Evolutionary conservation across 2,888 invertebrate genomes (phyloP), one percentile per base, ranked within the genome.

Genomic region (Notodromas monacha): DNA sequence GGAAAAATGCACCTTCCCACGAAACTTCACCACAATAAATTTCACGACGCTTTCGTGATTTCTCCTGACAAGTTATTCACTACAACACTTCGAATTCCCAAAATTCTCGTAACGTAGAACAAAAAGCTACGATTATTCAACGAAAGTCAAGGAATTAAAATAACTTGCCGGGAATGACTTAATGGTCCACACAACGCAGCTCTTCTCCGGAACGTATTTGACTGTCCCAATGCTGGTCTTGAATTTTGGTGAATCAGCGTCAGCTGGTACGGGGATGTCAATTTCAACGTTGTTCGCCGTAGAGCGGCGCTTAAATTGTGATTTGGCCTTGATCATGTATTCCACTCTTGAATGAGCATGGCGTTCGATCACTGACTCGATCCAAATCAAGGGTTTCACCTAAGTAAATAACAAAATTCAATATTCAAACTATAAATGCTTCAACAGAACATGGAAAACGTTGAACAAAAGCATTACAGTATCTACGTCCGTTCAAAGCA

Each of bases 221-320:
- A 84, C 89, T 48, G 74, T 77, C 26, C 92, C 92, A 39, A 86
- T 74, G 1, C 84, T 79, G 0, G 86, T 84, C 48, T 86, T 89
- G 49, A 92, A 92, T 52, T 89, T 89, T 0, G 92, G 92, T 2
- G 89, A 81, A 49, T 92, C 89, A 1, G 89, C 92, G 57, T 96
- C 92, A 32, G 69, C 70, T 14, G 84, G 84, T 28, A 84, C 84
- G 1, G 84, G 81, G 43, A 86, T 79, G 15, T 81, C 69, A 38
- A 92, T 86, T 52, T 92, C 92, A 27, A 92, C 92, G 54, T 92
- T 89, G 47, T 96, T 96, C 1, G 92, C 92, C 1, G 89, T 92
- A 1, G 89, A 89, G 29, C 89, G 62, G 16, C 89, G 60, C 47
- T 92, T 92, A 50, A 92, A 96, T 50, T 92, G 92, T 15, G 84